Evolutionary conservation across 2,113 vertebrate genomes (phyloP).

Genomic region (Pteruthius melanotis): DNA sequence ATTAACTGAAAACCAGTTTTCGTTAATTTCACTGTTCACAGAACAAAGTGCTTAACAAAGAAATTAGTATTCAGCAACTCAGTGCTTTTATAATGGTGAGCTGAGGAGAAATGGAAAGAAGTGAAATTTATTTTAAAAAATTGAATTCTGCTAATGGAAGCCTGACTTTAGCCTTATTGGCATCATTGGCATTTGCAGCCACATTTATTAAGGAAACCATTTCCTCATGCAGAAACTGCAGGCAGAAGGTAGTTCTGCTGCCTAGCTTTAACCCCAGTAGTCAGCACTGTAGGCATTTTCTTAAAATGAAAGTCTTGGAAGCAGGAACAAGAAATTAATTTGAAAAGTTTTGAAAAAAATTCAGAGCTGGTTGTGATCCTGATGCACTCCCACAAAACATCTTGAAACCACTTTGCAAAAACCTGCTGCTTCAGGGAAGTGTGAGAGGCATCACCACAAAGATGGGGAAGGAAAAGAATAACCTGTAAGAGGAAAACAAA

Average conservation of each 20-base stretch:
- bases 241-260: not conserved
- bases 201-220: not conserved
- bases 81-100: not conserved
- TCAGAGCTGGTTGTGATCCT: not conserved
- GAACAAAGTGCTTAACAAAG: not conserved
- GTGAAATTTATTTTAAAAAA: not conserved
- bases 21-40: not conserved
- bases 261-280: not conserved
- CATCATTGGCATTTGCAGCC: not conserved
- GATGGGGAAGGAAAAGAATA: not conserved
- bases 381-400: not conserved
- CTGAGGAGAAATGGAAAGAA: not conserved
- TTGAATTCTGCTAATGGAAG: not conserved
- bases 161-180: not conserved
- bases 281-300: not conserved
- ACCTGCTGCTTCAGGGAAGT: not conserved
- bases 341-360: not conserved
- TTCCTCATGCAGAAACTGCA: not conserved
- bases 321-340: not conserved
- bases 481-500: not conserved
- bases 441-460: not conserved
- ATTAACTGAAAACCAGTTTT: slow-evolving; percentile 1
- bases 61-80: not conserved
- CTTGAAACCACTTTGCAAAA: not conserved
- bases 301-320: not conserved